These are phyloP conservation scores for Eudemis profundana DNA, from an alignment of 2,888 invertebrate species.

Conservation along the genomic window DNA sequence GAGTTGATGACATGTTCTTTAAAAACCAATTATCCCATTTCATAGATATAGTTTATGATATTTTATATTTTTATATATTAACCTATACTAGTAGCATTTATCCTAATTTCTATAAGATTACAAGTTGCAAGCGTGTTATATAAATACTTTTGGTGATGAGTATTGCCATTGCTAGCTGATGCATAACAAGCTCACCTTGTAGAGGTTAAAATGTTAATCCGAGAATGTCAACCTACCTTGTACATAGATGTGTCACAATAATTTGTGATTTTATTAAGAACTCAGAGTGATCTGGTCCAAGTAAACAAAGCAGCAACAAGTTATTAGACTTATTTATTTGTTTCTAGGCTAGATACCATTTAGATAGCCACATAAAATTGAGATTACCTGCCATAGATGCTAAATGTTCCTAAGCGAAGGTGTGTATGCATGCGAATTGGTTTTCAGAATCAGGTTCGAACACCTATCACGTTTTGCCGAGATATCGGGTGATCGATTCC, in stretches of 20 bases:
- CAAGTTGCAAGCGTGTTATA: too few species aligned
- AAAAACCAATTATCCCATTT: too few species aligned
- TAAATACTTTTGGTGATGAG: neutral
- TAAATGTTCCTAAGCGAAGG: constrained; percentile 16
- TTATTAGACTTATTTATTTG: neutral
- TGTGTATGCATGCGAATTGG: constrained; percentile 46
- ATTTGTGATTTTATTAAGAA: neutral
- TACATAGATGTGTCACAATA: neutral
- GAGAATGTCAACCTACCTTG: neutral
- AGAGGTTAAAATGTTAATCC: neutral
- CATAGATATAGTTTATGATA: too few species aligned
- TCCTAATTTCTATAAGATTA: neutral
- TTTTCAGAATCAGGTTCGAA: constrained; percentile 60
- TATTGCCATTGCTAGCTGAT: neutral
- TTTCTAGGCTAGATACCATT: neutral
- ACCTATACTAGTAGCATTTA: neutral
- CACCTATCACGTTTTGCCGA: constrained; percentile 64
- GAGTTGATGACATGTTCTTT: too few species aligned
- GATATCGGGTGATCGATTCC: constrained; percentile 57
- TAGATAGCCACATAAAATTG: neutral
- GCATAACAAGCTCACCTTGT: neutral
- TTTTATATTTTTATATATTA: too few species aligned
- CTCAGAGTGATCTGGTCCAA: neutral
- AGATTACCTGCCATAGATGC: constrained; percentile 12
- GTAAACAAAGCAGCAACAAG: neutral